These are phyloP conservation scores for Brachypteracias leptosomus DNA, from an alignment of 2,113 vertebrate species.

Conservation along the genomic window DNA sequence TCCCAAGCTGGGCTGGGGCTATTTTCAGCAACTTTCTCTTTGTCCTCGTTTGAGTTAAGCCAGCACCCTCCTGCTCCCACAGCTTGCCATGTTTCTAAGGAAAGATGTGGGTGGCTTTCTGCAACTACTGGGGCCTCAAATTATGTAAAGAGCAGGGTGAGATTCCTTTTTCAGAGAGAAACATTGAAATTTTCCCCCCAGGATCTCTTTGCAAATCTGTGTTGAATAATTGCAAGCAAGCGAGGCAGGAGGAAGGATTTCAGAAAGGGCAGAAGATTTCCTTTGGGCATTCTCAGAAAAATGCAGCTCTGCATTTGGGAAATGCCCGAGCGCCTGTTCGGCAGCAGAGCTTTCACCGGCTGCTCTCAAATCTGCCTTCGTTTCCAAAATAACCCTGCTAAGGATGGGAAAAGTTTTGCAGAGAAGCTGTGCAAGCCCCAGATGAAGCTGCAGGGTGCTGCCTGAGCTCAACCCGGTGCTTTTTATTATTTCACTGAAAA, in stretches of 20 bases:
- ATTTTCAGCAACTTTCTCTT: not conserved
- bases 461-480: not conserved
- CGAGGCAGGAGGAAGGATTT: not conserved
- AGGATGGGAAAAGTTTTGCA: not conserved
- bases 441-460: not conserved
- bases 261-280: constrained; percentile 23
- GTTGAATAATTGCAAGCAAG: not conserved
- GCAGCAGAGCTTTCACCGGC: not conserved
- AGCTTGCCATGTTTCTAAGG: not conserved
- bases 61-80: not conserved
- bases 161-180: not conserved
- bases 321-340: not conserved
- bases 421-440: not conserved
- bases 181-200: not conserved
- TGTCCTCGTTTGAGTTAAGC: not conserved
- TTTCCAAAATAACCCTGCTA: not conserved
- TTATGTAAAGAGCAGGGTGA: not conserved
- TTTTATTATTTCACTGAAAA: not conserved
- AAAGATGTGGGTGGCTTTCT: constrained; percentile 42
- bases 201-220: not conserved
- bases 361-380: not conserved
- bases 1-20: not conserved
- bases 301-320: not conserved
- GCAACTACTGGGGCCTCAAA: not conserved
- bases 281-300: constrained; percentile 1